Evolutionary conservation across 2,888 invertebrate genomes (phyloP).

Genomic region (Crossocerus cetratus): DNA sequence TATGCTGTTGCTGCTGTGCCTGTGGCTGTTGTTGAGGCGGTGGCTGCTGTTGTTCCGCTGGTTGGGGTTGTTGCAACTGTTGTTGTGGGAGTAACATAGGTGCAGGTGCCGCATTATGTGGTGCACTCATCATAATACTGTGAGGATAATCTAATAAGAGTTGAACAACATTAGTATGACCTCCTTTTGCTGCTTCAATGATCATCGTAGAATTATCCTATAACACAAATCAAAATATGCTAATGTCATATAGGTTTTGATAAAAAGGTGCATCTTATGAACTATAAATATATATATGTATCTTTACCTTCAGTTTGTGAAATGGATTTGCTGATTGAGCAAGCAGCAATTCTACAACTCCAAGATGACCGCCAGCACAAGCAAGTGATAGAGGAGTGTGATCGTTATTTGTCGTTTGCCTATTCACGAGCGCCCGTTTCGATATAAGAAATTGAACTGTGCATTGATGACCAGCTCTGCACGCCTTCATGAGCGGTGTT

Average conservation of each 20-base stretch:
- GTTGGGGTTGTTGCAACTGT: constrained; percentile 61
- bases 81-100: constrained; percentile 68
- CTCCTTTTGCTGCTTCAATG: constrained; percentile 98
- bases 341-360: constrained; percentile 94
- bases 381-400: constrained; percentile 98
- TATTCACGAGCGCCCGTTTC: constrained; percentile 91
- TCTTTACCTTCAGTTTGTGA: constrained; percentile 91
- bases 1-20: constrained; percentile 76
- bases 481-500: constrained; percentile 99
- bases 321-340: constrained; percentile 96
- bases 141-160: constrained; percentile 96
- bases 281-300: not conserved
- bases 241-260: not conserved
- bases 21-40: constrained; percentile 55
- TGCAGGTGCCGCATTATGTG: constrained; percentile 70
- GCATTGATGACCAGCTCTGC: constrained; percentile 96
- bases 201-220: constrained; percentile 98
- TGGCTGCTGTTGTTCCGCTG: constrained; percentile 58
- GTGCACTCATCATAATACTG: constrained; percentile 84
- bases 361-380: constrained; percentile 96
- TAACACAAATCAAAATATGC: constrained; percentile 35
- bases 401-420: constrained; percentile 95
- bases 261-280: not conserved
- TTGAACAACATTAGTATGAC: constrained; percentile 97
- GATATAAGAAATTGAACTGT: constrained; percentile 97